Percentiles rank a stretch among this genome's conserved stretches.
Evolutionary conservation across 2,888 invertebrate genomes (phyloP).

Genomic region (Melanostoma mellinum): DNA sequence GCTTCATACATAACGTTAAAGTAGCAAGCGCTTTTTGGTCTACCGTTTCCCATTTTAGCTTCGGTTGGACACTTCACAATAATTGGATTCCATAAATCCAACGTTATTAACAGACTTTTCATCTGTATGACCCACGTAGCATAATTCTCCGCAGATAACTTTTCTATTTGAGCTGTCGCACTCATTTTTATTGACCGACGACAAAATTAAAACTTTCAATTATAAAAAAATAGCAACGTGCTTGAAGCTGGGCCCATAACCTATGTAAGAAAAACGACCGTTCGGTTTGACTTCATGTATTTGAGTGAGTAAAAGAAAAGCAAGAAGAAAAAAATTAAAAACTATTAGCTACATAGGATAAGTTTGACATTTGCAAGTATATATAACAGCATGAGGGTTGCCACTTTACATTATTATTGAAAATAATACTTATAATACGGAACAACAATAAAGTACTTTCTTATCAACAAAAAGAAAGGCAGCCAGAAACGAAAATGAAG

Average conservation of each 20-base stretch:
- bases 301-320: no score
- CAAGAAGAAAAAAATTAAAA: no score
- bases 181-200: conserved; percentile 18
- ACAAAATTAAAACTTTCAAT: background rate
- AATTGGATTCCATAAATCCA: conserved; percentile 37
- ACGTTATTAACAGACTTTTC: conserved; percentile 49
- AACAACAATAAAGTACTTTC: no score
- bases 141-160: conserved; percentile 45
- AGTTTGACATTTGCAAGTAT: no score
- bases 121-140: conserved; percentile 50
- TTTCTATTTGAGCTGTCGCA: conserved; percentile 30
- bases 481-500: no score
- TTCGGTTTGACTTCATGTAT: no score
- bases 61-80: conserved; percentile 11
- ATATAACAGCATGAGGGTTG: background rate
- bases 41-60: background rate
- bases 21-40: conserved; percentile 23
- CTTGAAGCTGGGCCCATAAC: conserved; percentile 27
- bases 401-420: background rate
- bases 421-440: background rate
- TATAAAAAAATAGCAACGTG: conserved; percentile 22
- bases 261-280: background rate
- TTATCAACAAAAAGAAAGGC: no score
- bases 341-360: no score
- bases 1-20: conserved; percentile 16